Conservation (phyloP, 2,888 invertebrate genomes). For the Tipula unca region DNA sequence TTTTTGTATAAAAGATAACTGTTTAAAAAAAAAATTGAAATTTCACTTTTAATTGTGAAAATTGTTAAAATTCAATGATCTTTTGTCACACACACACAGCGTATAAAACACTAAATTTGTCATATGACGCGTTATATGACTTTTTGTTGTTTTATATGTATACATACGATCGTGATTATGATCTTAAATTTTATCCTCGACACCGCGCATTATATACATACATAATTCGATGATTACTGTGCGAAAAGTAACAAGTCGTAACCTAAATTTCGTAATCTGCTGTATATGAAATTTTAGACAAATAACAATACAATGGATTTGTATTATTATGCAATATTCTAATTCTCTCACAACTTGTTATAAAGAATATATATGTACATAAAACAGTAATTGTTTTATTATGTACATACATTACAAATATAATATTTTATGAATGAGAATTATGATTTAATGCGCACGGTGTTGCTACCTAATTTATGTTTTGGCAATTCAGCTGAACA, state of each 20-base stretch:
- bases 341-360: background rate
- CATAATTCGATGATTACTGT: background rate
- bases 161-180: background rate
- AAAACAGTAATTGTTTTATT: background rate
- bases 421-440: background rate
- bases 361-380: background rate
- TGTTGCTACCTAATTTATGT: background rate
- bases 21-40: background rate
- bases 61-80: background rate
- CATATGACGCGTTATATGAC: background rate
- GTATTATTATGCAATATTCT: background rate
- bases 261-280: background rate
- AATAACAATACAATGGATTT: background rate
- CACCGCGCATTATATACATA: background rate
- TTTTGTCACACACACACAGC: background rate
- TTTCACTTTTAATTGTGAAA: slow-evolving; percentile 17
- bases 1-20: background rate
- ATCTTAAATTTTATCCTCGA: background rate
- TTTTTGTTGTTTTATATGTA: background rate
- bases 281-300: background rate
- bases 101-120: background rate
- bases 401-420: background rate
- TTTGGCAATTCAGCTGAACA: too few relatives aligned
- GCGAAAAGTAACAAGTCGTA: background rate
- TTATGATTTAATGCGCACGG: background rate